A percentile compares a stretch with the other conserved stretches of the same genome.
phyloP scores from a whole-genome alignment of 1,140 invertebrate species.

The Macrobrachium nipponense region DNA sequence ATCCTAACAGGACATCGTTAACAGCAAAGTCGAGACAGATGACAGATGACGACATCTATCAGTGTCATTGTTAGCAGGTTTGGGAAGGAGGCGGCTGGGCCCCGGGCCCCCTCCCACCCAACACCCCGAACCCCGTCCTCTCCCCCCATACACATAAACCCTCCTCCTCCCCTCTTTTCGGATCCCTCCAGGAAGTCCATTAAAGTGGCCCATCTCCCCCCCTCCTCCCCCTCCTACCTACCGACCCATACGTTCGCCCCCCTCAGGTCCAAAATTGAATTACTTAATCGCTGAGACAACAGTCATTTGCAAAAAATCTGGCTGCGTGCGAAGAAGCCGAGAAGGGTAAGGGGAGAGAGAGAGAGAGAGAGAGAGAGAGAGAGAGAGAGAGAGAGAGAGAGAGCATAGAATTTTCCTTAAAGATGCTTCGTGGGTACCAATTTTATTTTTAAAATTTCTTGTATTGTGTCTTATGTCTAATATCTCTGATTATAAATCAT shows the following conservation, averaged over 20 bases:
- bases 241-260: not conserved
- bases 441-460: not conserved
- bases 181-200: conserved; percentile 54
- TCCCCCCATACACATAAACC: too few species aligned
- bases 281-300: conserved; percentile 59
- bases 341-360: conserved; percentile 26
- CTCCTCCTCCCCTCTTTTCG: not conserved
- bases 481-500: too few species aligned
- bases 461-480: too few species aligned
- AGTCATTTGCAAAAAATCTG: conserved; percentile 55
- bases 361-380: not conserved
- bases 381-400: not conserved
- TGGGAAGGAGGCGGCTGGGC: too few species aligned
- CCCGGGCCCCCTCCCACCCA: too few species aligned
- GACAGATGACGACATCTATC: not conserved
- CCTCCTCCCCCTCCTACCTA: too few species aligned
- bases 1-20: not conserved
- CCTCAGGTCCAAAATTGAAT: conserved; percentile 53
- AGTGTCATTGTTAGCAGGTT: too few species aligned
- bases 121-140: too few species aligned
- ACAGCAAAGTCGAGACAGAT: not conserved
- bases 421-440: not conserved
- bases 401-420: not conserved
- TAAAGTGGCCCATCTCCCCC: conserved; percentile 25
- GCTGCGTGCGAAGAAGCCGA: conserved; percentile 31